Conservation (phyloP, 2,888 invertebrate genomes). For the Sarcophaga subvicina region DNA sequence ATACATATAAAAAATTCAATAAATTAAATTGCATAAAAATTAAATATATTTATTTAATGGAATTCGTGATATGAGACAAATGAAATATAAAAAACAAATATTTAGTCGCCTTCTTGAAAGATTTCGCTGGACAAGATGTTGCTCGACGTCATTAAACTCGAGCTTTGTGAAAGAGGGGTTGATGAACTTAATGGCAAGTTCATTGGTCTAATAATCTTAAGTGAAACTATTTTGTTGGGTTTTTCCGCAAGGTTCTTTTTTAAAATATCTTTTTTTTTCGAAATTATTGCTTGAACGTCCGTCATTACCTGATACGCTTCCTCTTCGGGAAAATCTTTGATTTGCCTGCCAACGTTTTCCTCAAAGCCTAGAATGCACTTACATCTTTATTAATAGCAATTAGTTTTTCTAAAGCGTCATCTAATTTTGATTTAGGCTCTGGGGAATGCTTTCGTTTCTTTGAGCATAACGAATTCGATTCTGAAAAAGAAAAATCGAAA, state of each 20-base stretch:
- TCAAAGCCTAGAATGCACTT: background rate
- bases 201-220: background rate
- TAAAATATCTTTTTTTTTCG: background rate
- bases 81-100: background rate
- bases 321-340: slow-evolving; percentile 44
- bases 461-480: background rate
- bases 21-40: background rate
- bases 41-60: background rate
- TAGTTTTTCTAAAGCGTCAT: slow-evolving; percentile 29
- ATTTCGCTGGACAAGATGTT: background rate
- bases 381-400: slow-evolving; percentile 23
- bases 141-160: background rate
- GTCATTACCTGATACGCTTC: slow-evolving; percentile 32
- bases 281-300: slow-evolving; percentile 12
- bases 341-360: slow-evolving; percentile 16
- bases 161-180: background rate
- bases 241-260: background rate
- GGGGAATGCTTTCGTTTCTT: background rate
- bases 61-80: background rate
- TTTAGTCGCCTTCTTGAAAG: background rate
- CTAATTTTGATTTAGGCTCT: slow-evolving; percentile 15
- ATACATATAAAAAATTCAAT: too few relatives aligned
- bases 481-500: background rate
- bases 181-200: background rate
- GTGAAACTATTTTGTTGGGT: background rate